phyloP scores from a whole-genome alignment of 2,888 invertebrate genomes.

The Lochmaea capreae region DNA sequence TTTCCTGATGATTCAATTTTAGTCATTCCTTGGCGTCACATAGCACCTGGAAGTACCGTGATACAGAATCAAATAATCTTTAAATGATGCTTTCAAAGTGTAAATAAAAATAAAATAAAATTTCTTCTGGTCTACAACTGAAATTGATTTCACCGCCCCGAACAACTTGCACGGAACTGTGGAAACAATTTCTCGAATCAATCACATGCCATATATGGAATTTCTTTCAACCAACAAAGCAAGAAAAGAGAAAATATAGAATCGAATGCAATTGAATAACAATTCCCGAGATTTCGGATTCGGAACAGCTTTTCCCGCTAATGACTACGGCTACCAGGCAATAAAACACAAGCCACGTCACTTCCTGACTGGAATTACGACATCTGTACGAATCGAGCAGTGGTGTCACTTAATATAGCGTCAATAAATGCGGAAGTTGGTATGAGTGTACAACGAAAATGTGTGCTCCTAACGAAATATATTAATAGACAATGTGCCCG shows the following conservation, averaged over 20 bases:
- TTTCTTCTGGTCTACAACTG: conserved; percentile 6
- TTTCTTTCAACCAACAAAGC: conserved; percentile 34
- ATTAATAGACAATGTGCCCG: neutral
- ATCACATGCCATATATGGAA: conserved; percentile 35
- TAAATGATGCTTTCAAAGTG: too few species aligned
- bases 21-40: too few species aligned
- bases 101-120: neutral
- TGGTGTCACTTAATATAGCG: neutral
- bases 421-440: neutral
- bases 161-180: conserved; percentile 31
- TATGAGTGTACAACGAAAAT: too few species aligned
- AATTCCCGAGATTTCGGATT: conserved; percentile 55
- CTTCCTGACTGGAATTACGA: conserved; percentile 61
- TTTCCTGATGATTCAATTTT: too few species aligned
- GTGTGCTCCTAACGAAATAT: neutral
- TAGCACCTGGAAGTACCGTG: too few species aligned
- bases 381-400: conserved; percentile 12
- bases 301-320: conserved; percentile 54
- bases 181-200: conserved; percentile 49
- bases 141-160: conserved; percentile 37
- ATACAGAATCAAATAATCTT: too few species aligned
- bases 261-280: conserved; percentile 53
- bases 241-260: conserved; percentile 27
- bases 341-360: conserved; percentile 60
- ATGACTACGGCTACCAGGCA: conserved; percentile 57